A percentile compares a stretch with the other conserved stretches of the same genome.
Evolutionary conservation across 2,888 invertebrate genomes (phyloP).

Genomic region (Microctonus hyperodae): DNA sequence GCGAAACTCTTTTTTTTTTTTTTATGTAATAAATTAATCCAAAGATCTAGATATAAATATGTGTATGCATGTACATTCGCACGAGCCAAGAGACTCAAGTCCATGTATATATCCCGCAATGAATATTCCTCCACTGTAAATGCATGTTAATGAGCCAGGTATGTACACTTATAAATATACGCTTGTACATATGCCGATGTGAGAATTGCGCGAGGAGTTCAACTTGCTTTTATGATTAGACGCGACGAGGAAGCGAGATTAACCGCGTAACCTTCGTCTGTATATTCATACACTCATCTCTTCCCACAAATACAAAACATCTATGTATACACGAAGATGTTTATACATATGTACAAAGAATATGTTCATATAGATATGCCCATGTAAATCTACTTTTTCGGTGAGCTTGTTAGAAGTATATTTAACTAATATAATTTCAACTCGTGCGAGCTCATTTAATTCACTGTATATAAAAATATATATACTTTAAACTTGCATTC

Average conservation of each 20-base stretch:
- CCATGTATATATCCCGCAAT: slow-evolving; percentile 39
- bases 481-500: slow-evolving; percentile 7
- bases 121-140: slow-evolving; percentile 57
- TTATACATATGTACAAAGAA: slow-evolving; percentile 9
- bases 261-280: slow-evolving; percentile 33
- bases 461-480: slow-evolving; percentile 34
- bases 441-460: slow-evolving; percentile 34
- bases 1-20: not conserved
- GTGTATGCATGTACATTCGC: slow-evolving; percentile 25
- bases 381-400: slow-evolving; percentile 43
- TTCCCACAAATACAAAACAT: slow-evolving; percentile 9
- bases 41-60: not conserved
- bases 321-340: slow-evolving; percentile 8
- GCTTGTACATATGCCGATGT: slow-evolving; percentile 18
- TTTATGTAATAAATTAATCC: not conserved
- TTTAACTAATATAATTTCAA: not conserved
- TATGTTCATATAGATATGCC: slow-evolving; percentile 12
- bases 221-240: slow-evolving; percentile 48
- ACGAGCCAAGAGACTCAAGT: slow-evolving; percentile 17
- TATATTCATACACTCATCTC: slow-evolving; percentile 9
- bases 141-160: slow-evolving; percentile 59
- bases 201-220: slow-evolving; percentile 31
- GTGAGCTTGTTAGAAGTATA: slow-evolving; percentile 39
- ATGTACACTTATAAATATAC: no score
- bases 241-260: slow-evolving; percentile 42